Conservation (phyloP, 2,888 invertebrate species). For the Liopterus haemorrhoidalis region DNA sequence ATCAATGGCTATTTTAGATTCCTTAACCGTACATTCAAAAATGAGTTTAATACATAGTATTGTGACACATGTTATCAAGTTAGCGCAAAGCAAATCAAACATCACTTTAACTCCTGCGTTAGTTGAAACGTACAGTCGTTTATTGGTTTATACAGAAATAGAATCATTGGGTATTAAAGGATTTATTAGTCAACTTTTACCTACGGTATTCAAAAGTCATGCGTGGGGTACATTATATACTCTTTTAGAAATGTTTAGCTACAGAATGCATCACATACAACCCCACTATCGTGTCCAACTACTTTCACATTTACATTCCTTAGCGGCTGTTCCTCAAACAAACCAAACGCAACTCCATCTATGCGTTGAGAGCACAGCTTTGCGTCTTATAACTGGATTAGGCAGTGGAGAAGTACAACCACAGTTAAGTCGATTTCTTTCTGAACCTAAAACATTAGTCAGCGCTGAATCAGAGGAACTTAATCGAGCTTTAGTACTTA, state of each 20-base stretch:
- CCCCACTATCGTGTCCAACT: constrained; percentile 92
- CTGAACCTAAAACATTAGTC: constrained; percentile 84
- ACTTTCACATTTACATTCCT: constrained; percentile 82
- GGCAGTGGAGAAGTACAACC: constrained; percentile 94
- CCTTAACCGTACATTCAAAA: constrained; percentile 91
- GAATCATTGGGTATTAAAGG: constrained; percentile 95
- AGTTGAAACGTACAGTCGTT: constrained; percentile 89
- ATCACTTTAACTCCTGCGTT: constrained; percentile 84
- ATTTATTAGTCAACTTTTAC: constrained; percentile 88
- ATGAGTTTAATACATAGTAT: constrained; percentile 78
- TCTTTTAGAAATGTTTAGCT: constrained; percentile 92
- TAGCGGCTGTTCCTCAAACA: constrained; percentile 87
- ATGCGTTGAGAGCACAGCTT: constrained; percentile 52
- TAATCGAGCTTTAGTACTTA: constrained; percentile 87
- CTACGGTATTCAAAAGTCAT: constrained; percentile 85
- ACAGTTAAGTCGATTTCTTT: constrained; percentile 84
- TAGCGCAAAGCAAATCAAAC: constrained; percentile 19
- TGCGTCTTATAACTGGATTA: constrained; percentile 48
- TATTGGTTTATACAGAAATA: constrained; percentile 92
- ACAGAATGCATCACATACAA: constrained; percentile 92
- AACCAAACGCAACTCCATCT: constrained; percentile 92
- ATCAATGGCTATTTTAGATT: constrained; percentile 88
- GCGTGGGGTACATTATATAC: constrained; percentile 96
- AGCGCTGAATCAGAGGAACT: constrained; percentile 93
- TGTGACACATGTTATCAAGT: constrained; percentile 81